Evolutionary conservation across 2,888 invertebrate genomes (phyloP).

Genomic region (Sminthurides aquaticus): DNA sequence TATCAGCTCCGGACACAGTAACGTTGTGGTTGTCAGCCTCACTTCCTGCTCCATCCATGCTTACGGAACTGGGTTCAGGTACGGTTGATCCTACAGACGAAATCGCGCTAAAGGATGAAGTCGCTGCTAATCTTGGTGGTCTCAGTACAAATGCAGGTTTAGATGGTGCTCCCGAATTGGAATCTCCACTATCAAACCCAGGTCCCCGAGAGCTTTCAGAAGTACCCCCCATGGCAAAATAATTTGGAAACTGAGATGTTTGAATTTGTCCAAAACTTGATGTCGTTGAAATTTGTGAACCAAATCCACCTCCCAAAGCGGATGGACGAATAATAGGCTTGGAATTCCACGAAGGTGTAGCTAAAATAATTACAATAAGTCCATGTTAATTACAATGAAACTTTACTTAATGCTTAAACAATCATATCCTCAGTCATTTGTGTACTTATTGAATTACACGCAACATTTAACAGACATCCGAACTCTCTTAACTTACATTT

Average conservation of each 20-base stretch:
- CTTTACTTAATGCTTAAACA: no score
- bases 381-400: no score
- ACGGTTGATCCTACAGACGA: neutral
- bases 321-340: constrained; percentile 25
- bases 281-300: neutral
- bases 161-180: neutral
- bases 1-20: no score
- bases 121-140: constrained; percentile 16
- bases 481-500: neutral
- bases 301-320: constrained; percentile 4
- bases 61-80: neutral
- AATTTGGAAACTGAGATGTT: constrained; percentile 6
- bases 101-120: constrained; percentile 7
- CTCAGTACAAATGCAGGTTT: constrained; percentile 15
- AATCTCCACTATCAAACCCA: constrained; percentile 3
- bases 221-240: constrained; percentile 10
- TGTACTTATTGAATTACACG: neutral
- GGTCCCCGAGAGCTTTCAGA: neutral
- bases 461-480: neutral
- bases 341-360: constrained; percentile 6
- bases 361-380: no score
- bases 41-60: neutral
- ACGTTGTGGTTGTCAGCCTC: neutral
- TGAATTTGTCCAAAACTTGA: neutral
- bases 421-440: no score